Evolutionary conservation across 2,888 invertebrate species (phyloP), one percentile per base, ranked within the genome.

Genomic region (Ceriagrion tenellum): DNA sequence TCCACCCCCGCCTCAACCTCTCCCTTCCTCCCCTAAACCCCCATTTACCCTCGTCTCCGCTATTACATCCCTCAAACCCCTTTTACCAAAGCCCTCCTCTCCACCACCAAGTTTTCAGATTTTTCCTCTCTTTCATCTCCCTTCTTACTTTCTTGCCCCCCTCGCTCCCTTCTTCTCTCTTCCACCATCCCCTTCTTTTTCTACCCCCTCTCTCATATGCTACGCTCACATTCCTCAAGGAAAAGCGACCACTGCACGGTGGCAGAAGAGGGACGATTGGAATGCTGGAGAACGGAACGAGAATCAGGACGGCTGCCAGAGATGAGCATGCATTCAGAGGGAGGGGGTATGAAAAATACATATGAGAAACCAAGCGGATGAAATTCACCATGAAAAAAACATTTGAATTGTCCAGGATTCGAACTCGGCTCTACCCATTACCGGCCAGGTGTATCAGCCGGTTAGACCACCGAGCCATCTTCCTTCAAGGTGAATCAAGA

Each of bases 171-270:
- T 81, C 40, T 55, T 55, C 16, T 10, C 55, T 55, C 55, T 3
- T 16, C 55, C 26, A 13, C 55, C 16, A 26, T 23, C n/a, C 89
- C 55, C n/a, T 55, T 26, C 16, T n/a, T 4, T 47, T 8, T 23
- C 91, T 35, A 4, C 16, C 91, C 91, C 20, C 91, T 63, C 69
- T 47, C 93, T 93, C 74, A 93, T 93, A 93, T 74, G 93, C 69
- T 69, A 35, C 93, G 69, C 69, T 93, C 69, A 47, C 69, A 93
- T 69, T 69, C 93, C n/a, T 47, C 40, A 63, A 6, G 63, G 40
- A 91, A 30, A 69, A 40, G 40, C 35, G 35, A 81, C 69, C n/a
- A n/a, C n/a, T 69, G 59, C 35, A 23, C 40, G 35, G 91, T 59
- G 91, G 59, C 23, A 63, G 23, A 56, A 35, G 23, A 12, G 16